These are phyloP conservation scores for Luehdorfia chinensis DNA, from an alignment of 1,140 invertebrate genomes.

Conservation along the genomic window DNA sequence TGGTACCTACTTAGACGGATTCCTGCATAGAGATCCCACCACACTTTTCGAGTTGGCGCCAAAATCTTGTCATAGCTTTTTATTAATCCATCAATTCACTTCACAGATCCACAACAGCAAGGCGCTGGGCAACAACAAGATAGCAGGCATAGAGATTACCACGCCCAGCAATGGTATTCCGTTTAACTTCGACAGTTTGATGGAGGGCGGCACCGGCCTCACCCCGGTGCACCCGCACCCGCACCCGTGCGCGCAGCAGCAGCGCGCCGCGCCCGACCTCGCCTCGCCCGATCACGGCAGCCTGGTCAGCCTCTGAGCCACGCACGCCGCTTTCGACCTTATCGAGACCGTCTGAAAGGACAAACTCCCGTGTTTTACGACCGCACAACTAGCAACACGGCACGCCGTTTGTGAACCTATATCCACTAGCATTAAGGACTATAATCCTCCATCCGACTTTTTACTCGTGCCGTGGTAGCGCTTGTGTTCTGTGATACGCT, in stretches of 20 bases:
- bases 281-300: slow-evolving; percentile 56
- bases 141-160: slow-evolving; percentile 88
- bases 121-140: slow-evolving; percentile 75
- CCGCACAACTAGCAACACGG: not conserved
- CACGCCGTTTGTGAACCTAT: not conserved
- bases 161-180: slow-evolving; percentile 92
- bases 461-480: too few species aligned
- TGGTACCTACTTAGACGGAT: too few species aligned
- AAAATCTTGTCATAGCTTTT: not conserved
- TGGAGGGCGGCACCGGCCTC: slow-evolving; percentile 94
- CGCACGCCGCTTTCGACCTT: slow-evolving; percentile 22
- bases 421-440: not conserved
- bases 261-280: slow-evolving; percentile 56
- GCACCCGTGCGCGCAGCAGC: slow-evolving; percentile 74
- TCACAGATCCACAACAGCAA: slow-evolving; percentile 62
- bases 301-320: slow-evolving; percentile 65
- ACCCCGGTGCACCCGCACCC: slow-evolving; percentile 87
- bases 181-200: slow-evolving; percentile 94
- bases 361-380: slow-evolving; percentile 1
- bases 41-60: too few species aligned
- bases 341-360: not conserved
- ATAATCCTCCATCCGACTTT: not conserved
- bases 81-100: not conserved
- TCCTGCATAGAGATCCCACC: too few species aligned
- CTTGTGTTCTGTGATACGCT: too few species aligned